Conservation (phyloP, 37 sponge, comb jelly and placozoan genomes). For the Halisarca cf. caerulea region DNA sequence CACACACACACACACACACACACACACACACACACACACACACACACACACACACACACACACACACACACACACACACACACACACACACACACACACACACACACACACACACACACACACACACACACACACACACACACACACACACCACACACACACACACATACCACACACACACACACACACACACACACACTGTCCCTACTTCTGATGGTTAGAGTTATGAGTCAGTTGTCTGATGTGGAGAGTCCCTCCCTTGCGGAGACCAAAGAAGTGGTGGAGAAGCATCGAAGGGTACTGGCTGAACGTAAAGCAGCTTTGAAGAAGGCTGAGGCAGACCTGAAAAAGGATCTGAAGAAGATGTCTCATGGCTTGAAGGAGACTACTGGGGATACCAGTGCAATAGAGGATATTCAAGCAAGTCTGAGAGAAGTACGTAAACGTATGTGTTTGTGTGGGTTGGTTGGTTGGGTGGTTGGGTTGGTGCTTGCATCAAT, state of each 20-base stretch:
- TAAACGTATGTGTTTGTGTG: neutral
- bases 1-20: too few species aligned
- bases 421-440: constrained; percentile 51
- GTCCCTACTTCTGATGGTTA: too few species aligned
- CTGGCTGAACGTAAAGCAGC: constrained; percentile 27
- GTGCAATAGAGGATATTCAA: constrained; percentile 27
- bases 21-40: too few species aligned
- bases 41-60: too few species aligned
- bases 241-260: neutral
- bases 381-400: neutral
- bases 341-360: neutral
- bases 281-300: constrained; percentile 14
- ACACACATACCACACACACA: too few species aligned
- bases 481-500: neutral
- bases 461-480: neutral
- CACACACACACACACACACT: too few species aligned
- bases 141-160: too few species aligned
- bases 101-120: too few species aligned
- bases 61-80: too few species aligned
- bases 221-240: too few species aligned
- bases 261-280: constrained; percentile 26
- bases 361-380: constrained; percentile 4
- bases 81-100: too few species aligned
- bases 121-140: too few species aligned
- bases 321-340: constrained; percentile 17